These are phyloP conservation scores for Lasioglossum pauxillum DNA, from an alignment of 2,888 invertebrate genomes.

Conservation along the genomic window DNA sequence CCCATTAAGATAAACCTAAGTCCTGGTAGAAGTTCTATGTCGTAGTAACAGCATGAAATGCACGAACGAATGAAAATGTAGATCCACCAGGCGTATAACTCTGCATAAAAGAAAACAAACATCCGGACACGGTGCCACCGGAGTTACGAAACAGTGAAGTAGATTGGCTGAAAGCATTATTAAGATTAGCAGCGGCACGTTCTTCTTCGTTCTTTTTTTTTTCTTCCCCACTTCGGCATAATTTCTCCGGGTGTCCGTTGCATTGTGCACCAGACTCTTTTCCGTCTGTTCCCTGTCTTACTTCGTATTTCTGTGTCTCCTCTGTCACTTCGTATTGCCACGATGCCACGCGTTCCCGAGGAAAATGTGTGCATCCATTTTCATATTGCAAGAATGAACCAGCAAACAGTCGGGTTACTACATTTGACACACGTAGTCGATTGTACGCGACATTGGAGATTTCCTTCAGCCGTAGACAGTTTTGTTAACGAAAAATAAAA, in stretches of 20 bases:
- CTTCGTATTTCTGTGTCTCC: background rate
- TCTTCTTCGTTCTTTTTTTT: constrained; percentile 47
- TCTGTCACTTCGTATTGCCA: constrained; percentile 19
- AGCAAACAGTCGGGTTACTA: constrained; percentile 16
- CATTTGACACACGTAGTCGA: background rate
- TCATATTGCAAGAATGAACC: constrained; percentile 48
- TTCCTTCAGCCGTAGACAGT: background rate
- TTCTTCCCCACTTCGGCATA: constrained; percentile 42
- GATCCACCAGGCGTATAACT: constrained; percentile 45
- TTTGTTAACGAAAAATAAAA: background rate
- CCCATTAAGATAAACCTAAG: background rate
- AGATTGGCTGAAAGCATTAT: constrained; percentile 69
- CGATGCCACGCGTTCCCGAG: constrained; percentile 13
- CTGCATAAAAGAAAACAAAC: constrained; percentile 13
- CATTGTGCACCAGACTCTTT: background rate
- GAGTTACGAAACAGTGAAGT: constrained; percentile 35
- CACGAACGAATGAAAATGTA: constrained; percentile 40
- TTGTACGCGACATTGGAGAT: background rate
- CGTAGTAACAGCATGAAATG: background rate
- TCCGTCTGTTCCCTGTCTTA: constrained; percentile 24
- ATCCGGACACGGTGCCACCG: constrained; percentile 1
- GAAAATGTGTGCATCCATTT: constrained; percentile 54
- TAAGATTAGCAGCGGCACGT: constrained; percentile 64
- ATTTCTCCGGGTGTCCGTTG: constrained; percentile 35
- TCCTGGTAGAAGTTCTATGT: background rate